These are phyloP conservation scores for Hipposideros larvatus DNA, from an alignment of 2,797 vertebrate genomes.

Conservation along the genomic window DNA sequence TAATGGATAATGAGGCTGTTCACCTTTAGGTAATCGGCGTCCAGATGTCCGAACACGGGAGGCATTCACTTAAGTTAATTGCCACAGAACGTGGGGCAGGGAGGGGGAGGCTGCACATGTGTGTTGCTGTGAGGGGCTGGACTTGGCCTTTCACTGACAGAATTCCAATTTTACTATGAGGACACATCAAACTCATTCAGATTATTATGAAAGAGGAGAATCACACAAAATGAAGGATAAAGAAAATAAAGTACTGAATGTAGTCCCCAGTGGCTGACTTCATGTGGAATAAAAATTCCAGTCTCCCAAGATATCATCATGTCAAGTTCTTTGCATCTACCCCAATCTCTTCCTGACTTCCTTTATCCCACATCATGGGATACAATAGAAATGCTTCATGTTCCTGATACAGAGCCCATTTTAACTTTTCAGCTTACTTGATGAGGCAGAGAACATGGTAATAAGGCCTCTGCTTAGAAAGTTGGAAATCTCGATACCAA, in stretches of 20 bases:
- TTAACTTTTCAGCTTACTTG: background rate
- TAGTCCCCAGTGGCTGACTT: background rate
- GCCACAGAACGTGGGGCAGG: background rate
- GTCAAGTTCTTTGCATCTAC: background rate
- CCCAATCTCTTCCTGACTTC: background rate
- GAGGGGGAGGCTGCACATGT: rapidly evolving
- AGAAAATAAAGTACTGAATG: constrained; percentile 1
- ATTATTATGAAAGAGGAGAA: constrained; percentile 20
- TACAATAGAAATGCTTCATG: background rate
- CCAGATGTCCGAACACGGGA: background rate
- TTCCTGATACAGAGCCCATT: background rate
- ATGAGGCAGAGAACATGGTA: background rate
- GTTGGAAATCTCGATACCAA: background rate
- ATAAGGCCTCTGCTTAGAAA: background rate
- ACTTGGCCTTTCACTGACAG: background rate
- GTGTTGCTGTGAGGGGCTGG: background rate
- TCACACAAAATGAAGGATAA: constrained; percentile 14
- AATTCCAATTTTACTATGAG: background rate
- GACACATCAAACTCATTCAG: background rate
- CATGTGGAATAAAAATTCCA: background rate
- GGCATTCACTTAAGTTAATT: background rate
- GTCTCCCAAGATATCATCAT: background rate
- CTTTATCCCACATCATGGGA: background rate
- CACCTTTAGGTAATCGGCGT: background rate
- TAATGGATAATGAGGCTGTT: background rate